Percentiles rank a stretch among this genome's conserved stretches.
phyloP scores from a whole-genome alignment of 1,140 invertebrate genomes.

The Heliconius himera region DNA sequence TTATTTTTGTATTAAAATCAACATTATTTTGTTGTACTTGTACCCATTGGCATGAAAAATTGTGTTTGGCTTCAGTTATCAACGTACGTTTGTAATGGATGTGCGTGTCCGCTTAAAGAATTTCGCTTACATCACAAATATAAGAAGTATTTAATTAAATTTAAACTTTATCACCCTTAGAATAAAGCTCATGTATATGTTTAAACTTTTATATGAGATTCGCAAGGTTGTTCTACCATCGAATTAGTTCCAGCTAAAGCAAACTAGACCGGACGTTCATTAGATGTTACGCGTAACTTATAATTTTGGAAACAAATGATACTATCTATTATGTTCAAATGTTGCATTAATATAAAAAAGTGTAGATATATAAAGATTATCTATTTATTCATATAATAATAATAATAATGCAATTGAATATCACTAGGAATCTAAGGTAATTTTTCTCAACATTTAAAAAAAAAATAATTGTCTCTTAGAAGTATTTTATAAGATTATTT shows the following conservation, averaged over 20 bases:
- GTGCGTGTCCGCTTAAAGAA: constrained; percentile 22
- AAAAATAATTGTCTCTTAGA: no score
- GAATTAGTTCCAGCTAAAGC: constrained; percentile 55
- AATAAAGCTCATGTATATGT: constrained; percentile 1
- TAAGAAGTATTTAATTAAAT: neutral
- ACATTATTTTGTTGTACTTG: neutral
- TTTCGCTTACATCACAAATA: constrained; percentile 21
- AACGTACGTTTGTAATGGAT: neutral
- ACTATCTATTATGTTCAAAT: constrained; percentile 15
- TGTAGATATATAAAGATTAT: neutral
- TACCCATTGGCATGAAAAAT: neutral
- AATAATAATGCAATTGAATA: no score
- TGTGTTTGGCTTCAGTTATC: neutral
- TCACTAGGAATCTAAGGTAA: no score
- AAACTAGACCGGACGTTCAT: constrained; percentile 49
- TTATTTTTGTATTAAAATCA: neutral
- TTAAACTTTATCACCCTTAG: neutral
- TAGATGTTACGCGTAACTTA: constrained; percentile 23
- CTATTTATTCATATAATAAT: neutral
- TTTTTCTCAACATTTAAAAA: no score
- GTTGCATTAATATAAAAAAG: neutral
- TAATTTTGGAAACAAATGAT: constrained; percentile 31
- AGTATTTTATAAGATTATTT: no score
- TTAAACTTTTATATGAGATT: neutral
- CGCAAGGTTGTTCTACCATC: constrained; percentile 50